phyloP scores from a whole-genome alignment of 2,797 vertebrate species.

The Megaceryle alcyon region DNA sequence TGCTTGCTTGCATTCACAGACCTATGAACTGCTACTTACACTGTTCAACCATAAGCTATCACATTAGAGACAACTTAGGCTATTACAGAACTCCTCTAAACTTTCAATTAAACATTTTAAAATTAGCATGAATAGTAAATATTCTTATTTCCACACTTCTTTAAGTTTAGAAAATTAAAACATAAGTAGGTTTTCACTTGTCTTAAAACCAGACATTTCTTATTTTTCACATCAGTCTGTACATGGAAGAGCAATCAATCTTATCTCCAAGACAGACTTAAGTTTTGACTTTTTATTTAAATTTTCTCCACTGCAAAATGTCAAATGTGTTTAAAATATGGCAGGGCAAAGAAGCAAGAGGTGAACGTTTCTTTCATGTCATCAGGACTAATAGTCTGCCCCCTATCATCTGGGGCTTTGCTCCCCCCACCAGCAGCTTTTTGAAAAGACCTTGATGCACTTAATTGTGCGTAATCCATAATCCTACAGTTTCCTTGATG shows the following conservation, averaged over 20 bases:
- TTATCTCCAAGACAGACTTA: background rate
- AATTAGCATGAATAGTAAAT: background rate
- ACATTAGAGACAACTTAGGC: background rate
- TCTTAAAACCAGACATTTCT: background rate
- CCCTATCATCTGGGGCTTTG: background rate
- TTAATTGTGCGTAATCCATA: background rate
- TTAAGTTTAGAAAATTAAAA: background rate
- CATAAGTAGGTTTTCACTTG: background rate
- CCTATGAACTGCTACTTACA: background rate
- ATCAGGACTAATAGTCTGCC: background rate
- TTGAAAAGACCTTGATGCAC: background rate
- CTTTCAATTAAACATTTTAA: background rate
- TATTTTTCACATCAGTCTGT: background rate
- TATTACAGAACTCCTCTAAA: background rate
- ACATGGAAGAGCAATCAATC: background rate
- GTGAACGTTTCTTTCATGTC: background rate
- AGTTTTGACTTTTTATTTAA: background rate
- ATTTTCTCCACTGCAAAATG: background rate
- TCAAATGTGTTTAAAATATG: background rate
- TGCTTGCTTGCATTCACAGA: background rate
- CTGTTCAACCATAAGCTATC: background rate
- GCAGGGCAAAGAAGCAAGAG: background rate
- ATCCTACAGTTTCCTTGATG: background rate
- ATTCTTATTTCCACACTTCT: background rate
- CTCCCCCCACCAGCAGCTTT: background rate